These are phyloP conservation scores for Salvelinus namaycush DNA, from an alignment of 2,113 vertebrate species.

Conservation along the genomic window DNA sequence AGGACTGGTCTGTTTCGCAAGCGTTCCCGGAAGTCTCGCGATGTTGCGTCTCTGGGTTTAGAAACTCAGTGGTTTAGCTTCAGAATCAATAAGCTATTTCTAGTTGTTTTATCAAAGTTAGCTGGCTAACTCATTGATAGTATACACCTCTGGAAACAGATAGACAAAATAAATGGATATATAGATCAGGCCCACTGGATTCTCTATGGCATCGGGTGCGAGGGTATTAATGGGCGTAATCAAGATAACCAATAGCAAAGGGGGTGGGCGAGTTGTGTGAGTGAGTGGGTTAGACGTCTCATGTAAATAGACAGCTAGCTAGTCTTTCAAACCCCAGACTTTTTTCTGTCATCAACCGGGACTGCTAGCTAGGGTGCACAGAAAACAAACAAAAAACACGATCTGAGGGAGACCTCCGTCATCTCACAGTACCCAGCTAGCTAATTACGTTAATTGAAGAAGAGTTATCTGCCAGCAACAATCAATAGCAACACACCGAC, in stretches of 20 bases:
- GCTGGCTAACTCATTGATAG: no score
- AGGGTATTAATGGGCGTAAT: no score
- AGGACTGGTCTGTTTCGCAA: no score
- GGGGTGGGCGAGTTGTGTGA: background rate
- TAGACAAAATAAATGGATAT: background rate
- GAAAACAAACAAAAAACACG: background rate
- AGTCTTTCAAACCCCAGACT: background rate
- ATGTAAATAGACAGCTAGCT: background rate
- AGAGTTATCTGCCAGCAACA: background rate
- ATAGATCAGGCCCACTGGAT: conserved; percentile 24
- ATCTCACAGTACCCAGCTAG: background rate
- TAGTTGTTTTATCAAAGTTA: no score
- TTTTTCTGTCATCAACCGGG: background rate
- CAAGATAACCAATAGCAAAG: background rate
- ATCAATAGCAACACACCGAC: background rate
- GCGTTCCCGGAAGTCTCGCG: no score
- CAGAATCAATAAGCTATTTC: no score
- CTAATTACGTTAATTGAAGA: background rate
- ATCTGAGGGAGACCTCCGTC: background rate
- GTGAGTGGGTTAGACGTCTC: background rate
- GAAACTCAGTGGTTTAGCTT: no score
- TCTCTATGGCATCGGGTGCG: background rate
- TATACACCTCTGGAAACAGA: background rate
- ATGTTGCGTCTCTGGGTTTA: no score
- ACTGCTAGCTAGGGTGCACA: background rate